Conservation (phyloP, 1,140 invertebrate species). For the Heliconius nattereri region DNA sequence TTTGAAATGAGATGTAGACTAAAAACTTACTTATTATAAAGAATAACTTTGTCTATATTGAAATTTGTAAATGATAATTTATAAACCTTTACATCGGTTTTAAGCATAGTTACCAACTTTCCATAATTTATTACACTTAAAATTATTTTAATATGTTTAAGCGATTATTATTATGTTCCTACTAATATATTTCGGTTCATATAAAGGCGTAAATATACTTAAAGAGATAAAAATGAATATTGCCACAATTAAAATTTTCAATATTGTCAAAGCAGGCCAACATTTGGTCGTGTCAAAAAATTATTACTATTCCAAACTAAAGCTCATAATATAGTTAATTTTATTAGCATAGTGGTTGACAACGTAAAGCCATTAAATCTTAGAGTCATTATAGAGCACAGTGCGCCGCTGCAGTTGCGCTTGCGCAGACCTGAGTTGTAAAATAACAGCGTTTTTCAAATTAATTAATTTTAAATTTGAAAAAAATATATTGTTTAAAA, state of each 20-base stretch:
- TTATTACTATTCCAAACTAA: slow-evolving; percentile 5
- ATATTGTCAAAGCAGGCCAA: neutral
- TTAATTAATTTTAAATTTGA: neutral
- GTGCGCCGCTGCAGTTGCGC: slow-evolving; percentile 33
- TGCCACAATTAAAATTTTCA: neutral
- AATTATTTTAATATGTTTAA: too few relatives aligned
- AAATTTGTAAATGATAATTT: too few relatives aligned
- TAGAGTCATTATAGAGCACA: slow-evolving; percentile 41
- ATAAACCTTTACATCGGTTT: too few relatives aligned
- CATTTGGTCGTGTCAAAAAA: slow-evolving; percentile 7
- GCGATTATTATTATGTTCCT: neutral
- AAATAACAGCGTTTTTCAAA: slow-evolving; percentile 1
- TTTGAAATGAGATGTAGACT: too few relatives aligned
- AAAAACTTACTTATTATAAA: too few relatives aligned
- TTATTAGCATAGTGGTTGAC: slow-evolving; percentile 52
- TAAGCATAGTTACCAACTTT: too few relatives aligned
- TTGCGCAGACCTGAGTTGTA: slow-evolving; percentile 8
- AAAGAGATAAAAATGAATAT: neutral
- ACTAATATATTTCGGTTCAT: neutral
- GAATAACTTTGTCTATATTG: too few relatives aligned
- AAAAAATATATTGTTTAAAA: too few relatives aligned
- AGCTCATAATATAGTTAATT: slow-evolving; percentile 44
- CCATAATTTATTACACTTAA: too few relatives aligned
- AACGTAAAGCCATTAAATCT: slow-evolving; percentile 46
- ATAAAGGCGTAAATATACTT: too few relatives aligned